phyloP scores from a whole-genome alignment of 23 tunicate species.

The Trididemnum nubilum region DNA sequence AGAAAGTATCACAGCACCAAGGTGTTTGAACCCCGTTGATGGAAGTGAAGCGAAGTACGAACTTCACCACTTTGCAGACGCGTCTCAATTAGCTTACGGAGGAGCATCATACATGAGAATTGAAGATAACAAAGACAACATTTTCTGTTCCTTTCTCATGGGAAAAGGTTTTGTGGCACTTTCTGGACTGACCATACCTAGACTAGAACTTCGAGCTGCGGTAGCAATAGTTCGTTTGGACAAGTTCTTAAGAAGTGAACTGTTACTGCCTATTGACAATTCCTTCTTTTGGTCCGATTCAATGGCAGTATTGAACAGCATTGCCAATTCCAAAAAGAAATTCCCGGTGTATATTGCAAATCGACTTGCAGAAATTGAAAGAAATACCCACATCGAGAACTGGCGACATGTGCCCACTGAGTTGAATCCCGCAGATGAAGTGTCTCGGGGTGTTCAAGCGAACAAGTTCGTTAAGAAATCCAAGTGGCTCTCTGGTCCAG shows the following conservation, averaged over 20 bases:
- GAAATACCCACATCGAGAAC: not conserved
- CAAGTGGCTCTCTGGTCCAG: not conserved
- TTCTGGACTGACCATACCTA: not conserved
- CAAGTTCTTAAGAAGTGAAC: not conserved
- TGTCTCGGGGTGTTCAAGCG: not conserved
- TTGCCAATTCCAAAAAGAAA: not conserved
- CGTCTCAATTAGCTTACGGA: not conserved
- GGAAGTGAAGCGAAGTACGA: not conserved
- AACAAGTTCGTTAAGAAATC: not conserved
- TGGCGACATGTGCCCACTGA: constrained; percentile 14
- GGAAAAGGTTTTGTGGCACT: no score
- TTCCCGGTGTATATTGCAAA: not conserved
- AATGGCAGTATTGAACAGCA: not conserved
- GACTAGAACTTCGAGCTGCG: not conserved
- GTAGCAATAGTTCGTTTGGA: not conserved
- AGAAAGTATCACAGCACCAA: not conserved
- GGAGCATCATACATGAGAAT: constrained; percentile 4
- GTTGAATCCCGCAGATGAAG: constrained; percentile 9
- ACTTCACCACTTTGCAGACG: constrained; percentile 1
- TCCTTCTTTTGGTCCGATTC: not conserved
- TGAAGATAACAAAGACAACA: not conserved
- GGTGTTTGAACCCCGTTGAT: not conserved
- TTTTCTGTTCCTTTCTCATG: not conserved
- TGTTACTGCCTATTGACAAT: not conserved
- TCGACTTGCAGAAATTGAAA: not conserved